These are phyloP conservation scores for Caenorhabditis sp. DNA, from an alignment of 2,888 invertebrate species.

Conservation along the genomic window DNA sequence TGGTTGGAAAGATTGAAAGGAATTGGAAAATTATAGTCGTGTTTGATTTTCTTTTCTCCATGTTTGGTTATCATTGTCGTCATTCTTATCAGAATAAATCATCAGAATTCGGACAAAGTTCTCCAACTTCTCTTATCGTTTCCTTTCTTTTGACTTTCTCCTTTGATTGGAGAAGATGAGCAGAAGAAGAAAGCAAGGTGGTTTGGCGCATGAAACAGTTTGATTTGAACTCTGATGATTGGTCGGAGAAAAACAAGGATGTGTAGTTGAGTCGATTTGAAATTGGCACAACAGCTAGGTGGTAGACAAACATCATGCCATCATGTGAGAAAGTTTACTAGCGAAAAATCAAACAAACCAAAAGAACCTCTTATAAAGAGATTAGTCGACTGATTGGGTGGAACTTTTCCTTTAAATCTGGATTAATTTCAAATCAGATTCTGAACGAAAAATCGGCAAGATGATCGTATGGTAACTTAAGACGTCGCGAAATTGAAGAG, in stretches of 20 bases:
- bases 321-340: no score
- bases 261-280: not conserved
- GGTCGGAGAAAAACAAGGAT: not conserved
- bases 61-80: constrained; percentile 24
- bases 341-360: no score
- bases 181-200: not conserved
- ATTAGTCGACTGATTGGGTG: no score
- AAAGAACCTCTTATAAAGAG: no score
- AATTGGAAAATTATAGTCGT: constrained; percentile 57
- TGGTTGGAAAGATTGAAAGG: constrained; percentile 67
- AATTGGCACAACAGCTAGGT: no score
- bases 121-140: constrained; percentile 40
- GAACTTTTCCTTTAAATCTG: no score
- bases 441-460: no score
- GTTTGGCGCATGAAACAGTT: not conserved
- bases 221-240: constrained; percentile 38
- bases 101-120: constrained; percentile 59
- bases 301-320: no score
- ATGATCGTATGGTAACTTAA: no score
- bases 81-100: constrained; percentile 57
- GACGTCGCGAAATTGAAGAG: no score
- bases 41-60: constrained; percentile 25
- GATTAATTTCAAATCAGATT: no score
- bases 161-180: not conserved
- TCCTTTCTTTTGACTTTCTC: constrained; percentile 39